Base-by-base conservation (phyloP, 2,113 vertebrate species). In the Phainopepla nitens region DNA sequence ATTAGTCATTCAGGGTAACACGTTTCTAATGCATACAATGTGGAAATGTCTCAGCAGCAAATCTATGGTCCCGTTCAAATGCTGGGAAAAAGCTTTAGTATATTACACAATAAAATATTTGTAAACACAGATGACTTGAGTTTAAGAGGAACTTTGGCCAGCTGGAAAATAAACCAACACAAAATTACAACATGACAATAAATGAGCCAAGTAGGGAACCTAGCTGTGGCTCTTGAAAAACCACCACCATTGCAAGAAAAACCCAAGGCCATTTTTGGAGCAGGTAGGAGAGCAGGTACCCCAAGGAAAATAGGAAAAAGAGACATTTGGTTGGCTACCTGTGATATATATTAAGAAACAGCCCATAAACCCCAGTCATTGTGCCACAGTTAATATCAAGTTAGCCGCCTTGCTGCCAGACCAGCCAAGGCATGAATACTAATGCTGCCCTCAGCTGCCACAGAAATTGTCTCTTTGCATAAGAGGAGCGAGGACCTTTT, bases 371-470 rank as follows among this genome's bases (percentile, higher is more conserved):
- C 13, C 13, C 86, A 71, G 83, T 47, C 39, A 70, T 17, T 86
- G 62, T 94, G 75, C 89, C 90, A 88, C 45, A 70, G 58, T 47
- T 81, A 35, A 61, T 69, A 94, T 42, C 78, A 35, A 91, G 66
- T 91, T 88, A 62, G 91, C 62, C 0, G 10, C 58, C 54, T 73
- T 82, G 73, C 84, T 93, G 93, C 81, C 84, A 91, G 89, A 70
- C 33, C 56, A 58, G 93, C 94, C 87, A 95, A 87, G 89, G 77
- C 78, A 72, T 72, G 87, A 96, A 94, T 89, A 78, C 87, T 89
- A 95, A 95, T 78, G 78, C 78, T 91, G 77, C 91, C 89, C 83
- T 94, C 76, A 95, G 86, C 83, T 95, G 94, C 89, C 68, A 49
- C 4, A 89, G 86, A 83, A 88, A 86, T 90, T 86, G 94, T 90